Evolutionary conservation across 1,140 invertebrate species (phyloP), one percentile per base, ranked within the genome.

Genomic region (Camponotus floridanus): DNA sequence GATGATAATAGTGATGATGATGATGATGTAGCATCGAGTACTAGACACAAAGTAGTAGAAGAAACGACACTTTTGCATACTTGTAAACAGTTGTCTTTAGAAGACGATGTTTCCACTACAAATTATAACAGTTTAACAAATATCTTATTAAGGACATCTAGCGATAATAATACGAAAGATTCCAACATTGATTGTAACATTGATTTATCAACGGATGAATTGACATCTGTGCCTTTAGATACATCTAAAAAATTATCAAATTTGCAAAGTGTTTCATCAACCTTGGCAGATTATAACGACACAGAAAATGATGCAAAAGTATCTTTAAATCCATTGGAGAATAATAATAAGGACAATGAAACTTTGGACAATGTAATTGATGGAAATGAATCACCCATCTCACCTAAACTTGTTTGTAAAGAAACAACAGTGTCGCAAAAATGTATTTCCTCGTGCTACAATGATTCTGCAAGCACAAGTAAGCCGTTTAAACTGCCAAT

Each of bases 401-500:
- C 57, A 3, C 33, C 45, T 31, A 64, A 73, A 26, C 62, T 65
- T 55, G 26, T 61, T 68, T 86, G 26, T 59, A 90, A 90, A 36
- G 65, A 76, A 13, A 76, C 45, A 62, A 61, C 70, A 65, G 70
- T 57, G 39, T 48, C 48, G 42, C 79, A 76, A 31, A 64, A 61
- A 21, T 57, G 68, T 39, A 57, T 68, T n/a, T 89, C 81, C 11
- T 61, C 62, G 21, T 76, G 62, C 36, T 87, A 65, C 57, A 71
- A 68, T 70, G 88, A 91, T 48, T 83, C 86, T 51, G 87, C 65
- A 78, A 93, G 88, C 51, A 86, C 87, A 55, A 89, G 89, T 55
- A 93, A 93, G 68, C 90, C 93, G 7, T 94, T 93, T 79, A 93
- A 93, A 92, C 86, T 95, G 80, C 93, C 94, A 85, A 94, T 94